Conservation (phyloP, 2,888 invertebrate genomes). For the Xylota sylvarum region DNA sequence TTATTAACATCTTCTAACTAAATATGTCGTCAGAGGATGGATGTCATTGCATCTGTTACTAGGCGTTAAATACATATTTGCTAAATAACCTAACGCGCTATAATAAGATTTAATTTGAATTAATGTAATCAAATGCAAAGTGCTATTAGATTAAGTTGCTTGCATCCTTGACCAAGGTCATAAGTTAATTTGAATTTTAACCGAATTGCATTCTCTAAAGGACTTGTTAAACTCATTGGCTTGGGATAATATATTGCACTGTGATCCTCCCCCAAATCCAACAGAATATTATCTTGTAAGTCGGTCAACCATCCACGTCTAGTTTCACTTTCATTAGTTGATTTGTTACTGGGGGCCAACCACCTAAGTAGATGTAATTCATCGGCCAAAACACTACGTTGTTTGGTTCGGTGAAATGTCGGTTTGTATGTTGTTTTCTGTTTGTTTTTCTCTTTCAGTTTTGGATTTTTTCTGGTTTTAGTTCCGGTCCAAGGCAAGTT, state of each 20-base stretch:
- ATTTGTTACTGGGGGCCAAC: not conserved
- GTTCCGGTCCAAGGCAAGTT: conserved; percentile 5
- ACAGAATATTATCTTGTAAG: not conserved
- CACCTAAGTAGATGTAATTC: not conserved
- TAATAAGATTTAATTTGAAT: not conserved
- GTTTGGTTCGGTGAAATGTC: not conserved
- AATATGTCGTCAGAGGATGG: not conserved
- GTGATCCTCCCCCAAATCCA: conserved; percentile 9
- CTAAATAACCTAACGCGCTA: conserved; percentile 30
- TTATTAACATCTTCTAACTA: not conserved
- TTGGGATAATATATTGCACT: conserved; percentile 1
- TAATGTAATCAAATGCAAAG: no score
- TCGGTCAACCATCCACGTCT: conserved; percentile 19
- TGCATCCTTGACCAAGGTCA: not conserved
- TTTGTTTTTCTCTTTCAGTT: not conserved
- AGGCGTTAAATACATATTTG: conserved; percentile 4
- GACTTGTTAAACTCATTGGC: conserved; percentile 9
- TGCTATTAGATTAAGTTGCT: no score
- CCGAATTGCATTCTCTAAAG: not conserved
- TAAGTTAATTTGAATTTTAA: not conserved
- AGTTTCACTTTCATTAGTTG: conserved; percentile 19
- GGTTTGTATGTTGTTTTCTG: not conserved
- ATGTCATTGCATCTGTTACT: not conserved
- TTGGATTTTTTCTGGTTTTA: conserved; percentile 9
- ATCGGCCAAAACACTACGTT: no score